Evolutionary conservation across 2,113 vertebrate genomes (phyloP).

Genomic region (Eudorcas thomsonii): DNA sequence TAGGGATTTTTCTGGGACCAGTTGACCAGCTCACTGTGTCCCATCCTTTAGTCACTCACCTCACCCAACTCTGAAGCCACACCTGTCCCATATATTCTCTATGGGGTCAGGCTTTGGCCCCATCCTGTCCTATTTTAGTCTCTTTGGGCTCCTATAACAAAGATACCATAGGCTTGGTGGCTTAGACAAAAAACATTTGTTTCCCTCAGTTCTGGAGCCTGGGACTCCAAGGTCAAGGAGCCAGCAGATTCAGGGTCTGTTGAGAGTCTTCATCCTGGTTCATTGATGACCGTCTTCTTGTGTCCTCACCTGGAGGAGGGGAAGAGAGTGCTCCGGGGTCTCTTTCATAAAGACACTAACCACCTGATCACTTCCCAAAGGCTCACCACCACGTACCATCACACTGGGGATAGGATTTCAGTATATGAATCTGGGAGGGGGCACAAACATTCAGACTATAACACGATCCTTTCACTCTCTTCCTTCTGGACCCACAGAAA

Average conservation of each 20-base stretch:
- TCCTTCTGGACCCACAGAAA: not conserved
- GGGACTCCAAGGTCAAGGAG: not conserved
- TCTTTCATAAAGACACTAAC: not conserved
- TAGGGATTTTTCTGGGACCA: not conserved
- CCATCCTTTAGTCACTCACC: not conserved
- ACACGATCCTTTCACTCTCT: not conserved
- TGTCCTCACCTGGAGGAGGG: not conserved
- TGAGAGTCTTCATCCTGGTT: not conserved
- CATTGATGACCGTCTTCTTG: rapidly evolving
- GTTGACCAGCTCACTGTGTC: not conserved
- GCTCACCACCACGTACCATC: not conserved
- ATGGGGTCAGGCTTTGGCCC: not conserved
- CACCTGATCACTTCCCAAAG: not conserved
- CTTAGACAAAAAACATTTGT: not conserved
- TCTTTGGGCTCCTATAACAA: not conserved
- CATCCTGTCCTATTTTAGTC: not conserved
- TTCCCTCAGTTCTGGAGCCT: not conserved
- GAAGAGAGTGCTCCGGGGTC: not conserved
- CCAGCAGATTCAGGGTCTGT: not conserved
- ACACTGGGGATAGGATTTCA: not conserved
- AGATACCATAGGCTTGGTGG: not conserved
- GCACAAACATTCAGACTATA: not conserved
- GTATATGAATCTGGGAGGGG: not conserved
- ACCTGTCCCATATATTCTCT: not conserved
- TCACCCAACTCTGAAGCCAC: rapidly evolving